A percentile compares a stretch with the other conserved stretches of the same genome.
phyloP scores from a whole-genome alignment of 2,797 vertebrate species.

The Rhinoraja longicauda region DNA sequence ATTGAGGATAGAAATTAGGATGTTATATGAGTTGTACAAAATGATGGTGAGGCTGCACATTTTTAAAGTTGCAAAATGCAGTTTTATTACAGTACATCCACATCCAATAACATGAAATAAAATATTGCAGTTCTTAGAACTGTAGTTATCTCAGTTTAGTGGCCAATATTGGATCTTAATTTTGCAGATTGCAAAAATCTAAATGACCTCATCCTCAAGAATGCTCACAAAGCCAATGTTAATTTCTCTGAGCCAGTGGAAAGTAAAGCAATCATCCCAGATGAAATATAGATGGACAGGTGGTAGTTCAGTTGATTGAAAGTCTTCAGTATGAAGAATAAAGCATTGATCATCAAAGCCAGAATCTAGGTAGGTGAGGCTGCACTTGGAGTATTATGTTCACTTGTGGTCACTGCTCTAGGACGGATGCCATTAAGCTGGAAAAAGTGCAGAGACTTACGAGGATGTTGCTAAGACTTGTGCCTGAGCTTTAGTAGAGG shows the following conservation, averaged over 20 bases:
- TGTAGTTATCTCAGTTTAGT: conserved; percentile 2
- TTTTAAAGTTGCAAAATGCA: not conserved
- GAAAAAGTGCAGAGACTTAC: too few relatives aligned
- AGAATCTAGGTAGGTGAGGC: too few relatives aligned
- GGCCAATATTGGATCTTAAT: not conserved
- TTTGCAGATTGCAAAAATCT: not conserved
- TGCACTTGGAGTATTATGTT: too few relatives aligned
- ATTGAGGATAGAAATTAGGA: too few relatives aligned
- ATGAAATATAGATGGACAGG: conserved; percentile 88
- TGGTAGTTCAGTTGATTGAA: conserved; percentile 71
- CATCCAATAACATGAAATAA: not conserved
- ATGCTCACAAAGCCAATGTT: not conserved
- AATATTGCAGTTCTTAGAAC: conserved; percentile 27
- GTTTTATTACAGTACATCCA: conserved; percentile 26
- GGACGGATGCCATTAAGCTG: too few relatives aligned
- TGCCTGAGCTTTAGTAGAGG: too few relatives aligned
- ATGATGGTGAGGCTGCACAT: too few relatives aligned
- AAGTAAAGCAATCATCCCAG: conserved; percentile 90
- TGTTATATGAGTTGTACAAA: too few relatives aligned
- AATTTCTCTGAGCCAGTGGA: conserved; percentile 92
- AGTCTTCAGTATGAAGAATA: too few relatives aligned
- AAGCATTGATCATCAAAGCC: too few relatives aligned
- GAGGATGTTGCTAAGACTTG: too few relatives aligned
- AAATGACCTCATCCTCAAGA: not conserved
- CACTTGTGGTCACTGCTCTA: too few relatives aligned